Conservation (phyloP, 2,797 vertebrate species). For the Orientallactaga sibirica region DNA sequence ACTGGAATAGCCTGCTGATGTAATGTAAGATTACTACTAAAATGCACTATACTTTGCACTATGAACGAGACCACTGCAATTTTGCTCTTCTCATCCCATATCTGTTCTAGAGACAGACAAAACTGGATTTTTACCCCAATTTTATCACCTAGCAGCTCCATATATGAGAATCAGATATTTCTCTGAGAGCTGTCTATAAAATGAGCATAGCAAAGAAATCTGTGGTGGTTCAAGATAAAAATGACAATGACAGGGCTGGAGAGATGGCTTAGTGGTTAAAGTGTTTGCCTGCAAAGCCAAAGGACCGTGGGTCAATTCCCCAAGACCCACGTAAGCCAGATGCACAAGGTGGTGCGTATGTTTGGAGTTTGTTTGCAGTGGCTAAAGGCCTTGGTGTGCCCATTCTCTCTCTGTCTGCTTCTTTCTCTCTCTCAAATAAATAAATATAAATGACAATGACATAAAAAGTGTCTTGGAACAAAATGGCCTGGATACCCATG, state of each 20-base stretch:
- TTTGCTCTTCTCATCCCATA: background rate
- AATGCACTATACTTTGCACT: background rate
- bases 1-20: background rate
- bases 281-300: no score
- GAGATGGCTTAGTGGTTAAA: no score
- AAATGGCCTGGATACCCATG: no score
- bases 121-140: background rate
- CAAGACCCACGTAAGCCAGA: no score
- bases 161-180: background rate
- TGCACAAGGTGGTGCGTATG: no score
- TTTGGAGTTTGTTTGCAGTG: no score
- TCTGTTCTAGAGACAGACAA: background rate
- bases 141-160: slow-evolving; percentile 31
- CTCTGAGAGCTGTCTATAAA: slow-evolving; percentile 42
- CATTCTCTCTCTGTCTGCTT: no score
- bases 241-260: background rate
- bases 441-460: no score
- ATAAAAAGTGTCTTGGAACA: no score
- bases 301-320: no score
- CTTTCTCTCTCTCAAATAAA: no score
- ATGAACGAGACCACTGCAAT: background rate
- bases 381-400: no score
- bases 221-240: slow-evolving; percentile 4
- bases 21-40: background rate
- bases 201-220: slow-evolving; percentile 41